Evolutionary conservation across 1,140 invertebrate genomes (phyloP).

Genomic region (Trachymyrmex septentrionalis): DNA sequence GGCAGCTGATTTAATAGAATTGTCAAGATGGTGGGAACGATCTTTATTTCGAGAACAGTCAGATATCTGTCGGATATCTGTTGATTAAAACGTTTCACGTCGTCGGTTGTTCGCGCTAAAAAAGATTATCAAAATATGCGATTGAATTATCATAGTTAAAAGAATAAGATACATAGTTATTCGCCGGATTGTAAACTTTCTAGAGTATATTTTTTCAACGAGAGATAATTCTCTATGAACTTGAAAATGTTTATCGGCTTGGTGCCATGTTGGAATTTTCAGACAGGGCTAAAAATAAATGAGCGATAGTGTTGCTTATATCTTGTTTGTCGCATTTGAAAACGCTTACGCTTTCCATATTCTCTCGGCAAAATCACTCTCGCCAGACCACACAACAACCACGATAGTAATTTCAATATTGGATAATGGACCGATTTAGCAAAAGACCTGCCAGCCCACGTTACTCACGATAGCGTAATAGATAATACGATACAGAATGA

Average conservation of each 20-base stretch:
- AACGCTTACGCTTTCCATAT: constrained; percentile 24
- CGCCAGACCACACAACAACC: constrained; percentile 22
- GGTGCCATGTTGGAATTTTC: background rate
- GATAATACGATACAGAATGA: constrained; percentile 72
- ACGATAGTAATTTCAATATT: constrained; percentile 67
- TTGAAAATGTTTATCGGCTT: background rate
- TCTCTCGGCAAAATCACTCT: constrained; percentile 35
- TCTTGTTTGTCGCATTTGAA: constrained; percentile 20
- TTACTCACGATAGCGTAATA: constrained; percentile 64
- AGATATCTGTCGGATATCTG: background rate
- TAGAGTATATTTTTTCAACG: background rate
- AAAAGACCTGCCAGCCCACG: constrained; percentile 44
- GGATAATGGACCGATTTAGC: constrained; percentile 69
- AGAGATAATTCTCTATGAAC: background rate
- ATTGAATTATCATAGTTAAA: background rate
- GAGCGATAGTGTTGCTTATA: background rate
- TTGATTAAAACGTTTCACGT: background rate
- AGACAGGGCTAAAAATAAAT: background rate
- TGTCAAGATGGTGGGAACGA: background rate
- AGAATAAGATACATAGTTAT: background rate
- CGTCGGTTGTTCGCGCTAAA: background rate
- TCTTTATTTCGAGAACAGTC: constrained; percentile 8
- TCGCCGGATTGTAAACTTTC: background rate
- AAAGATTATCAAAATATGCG: background rate
- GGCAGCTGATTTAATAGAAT: background rate